phyloP scores from a whole-genome alignment of 2,113 vertebrate genomes.

The Poeciliopsis prolifica region DNA sequence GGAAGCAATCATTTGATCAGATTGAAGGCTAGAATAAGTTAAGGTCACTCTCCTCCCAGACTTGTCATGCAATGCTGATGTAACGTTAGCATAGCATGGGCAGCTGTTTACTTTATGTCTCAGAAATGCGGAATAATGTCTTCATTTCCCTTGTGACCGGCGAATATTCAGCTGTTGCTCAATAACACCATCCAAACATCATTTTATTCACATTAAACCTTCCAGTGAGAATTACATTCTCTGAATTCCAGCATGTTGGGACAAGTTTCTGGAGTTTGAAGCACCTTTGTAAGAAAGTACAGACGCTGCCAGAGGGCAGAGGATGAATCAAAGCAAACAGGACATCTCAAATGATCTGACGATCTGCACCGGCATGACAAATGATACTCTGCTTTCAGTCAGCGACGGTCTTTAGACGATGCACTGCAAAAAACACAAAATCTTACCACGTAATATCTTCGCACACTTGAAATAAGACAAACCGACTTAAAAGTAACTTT shows the following conservation, averaged over 20 bases:
- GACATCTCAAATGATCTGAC: conserved; percentile 4
- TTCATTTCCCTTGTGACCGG: conserved; percentile 9
- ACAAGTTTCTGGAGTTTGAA: conserved; percentile 31
- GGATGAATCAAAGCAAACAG: conserved; percentile 33
- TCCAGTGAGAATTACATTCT: conserved; percentile 37
- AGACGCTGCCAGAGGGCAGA: conserved; percentile 33
- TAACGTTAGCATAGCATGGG: conserved; percentile 15
- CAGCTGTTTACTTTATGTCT: conserved; percentile 28
- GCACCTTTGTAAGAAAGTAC: conserved; percentile 53
- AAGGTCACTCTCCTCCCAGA: conserved; percentile 16
- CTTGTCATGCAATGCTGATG: conserved; percentile 19
- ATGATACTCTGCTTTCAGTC: neutral
- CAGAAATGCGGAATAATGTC: conserved; percentile 14
- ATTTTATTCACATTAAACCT: conserved; percentile 31
- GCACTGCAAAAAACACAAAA: no score
- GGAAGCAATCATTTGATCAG: conserved; percentile 60
- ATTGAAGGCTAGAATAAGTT: conserved; percentile 37
- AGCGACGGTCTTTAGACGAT: neutral
- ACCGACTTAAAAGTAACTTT: no score
- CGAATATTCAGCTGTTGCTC: conserved; percentile 4
- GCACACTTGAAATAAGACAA: no score
- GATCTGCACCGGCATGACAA: conserved; percentile 6
- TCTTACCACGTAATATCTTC: no score
- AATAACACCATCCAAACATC: conserved; percentile 42
- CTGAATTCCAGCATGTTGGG: conserved; percentile 50